phyloP scores from a whole-genome alignment of 2,888 invertebrate species.

The Drosophila neotestacea region DNA sequence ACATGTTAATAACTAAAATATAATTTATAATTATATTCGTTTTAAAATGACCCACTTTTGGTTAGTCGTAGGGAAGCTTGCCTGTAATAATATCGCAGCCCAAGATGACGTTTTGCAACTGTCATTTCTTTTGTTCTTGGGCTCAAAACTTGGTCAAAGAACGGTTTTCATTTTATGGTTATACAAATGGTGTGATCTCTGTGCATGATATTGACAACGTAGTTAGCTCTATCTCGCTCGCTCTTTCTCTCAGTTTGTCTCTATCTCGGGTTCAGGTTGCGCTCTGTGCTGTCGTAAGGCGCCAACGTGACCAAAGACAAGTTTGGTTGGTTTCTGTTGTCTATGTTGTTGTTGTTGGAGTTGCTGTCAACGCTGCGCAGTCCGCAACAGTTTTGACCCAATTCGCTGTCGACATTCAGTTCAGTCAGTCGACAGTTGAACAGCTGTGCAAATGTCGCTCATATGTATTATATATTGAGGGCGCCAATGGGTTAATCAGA shows the following conservation, averaged over 20 bases:
- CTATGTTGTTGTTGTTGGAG: slow-evolving; percentile 26
- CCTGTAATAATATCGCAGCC: slow-evolving; percentile 3
- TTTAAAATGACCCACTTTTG: neutral
- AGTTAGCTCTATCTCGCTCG: slow-evolving; percentile 6
- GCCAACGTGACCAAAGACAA: slow-evolving; percentile 71
- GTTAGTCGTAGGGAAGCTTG: neutral
- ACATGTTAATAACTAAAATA: no score
- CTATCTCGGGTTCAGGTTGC: slow-evolving; percentile 12
- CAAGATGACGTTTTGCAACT: slow-evolving; percentile 28
- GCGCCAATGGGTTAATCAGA: slow-evolving; percentile 46
- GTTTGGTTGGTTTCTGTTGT: slow-evolving; percentile 59
- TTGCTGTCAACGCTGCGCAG: slow-evolving; percentile 31
- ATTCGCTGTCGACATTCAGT: slow-evolving; percentile 56
- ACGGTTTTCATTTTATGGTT: slow-evolving; percentile 45
- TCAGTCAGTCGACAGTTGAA: slow-evolving; percentile 39
- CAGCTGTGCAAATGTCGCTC: slow-evolving; percentile 69
- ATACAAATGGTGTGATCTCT: slow-evolving; percentile 40
- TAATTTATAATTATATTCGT: no score
- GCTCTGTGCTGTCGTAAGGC: slow-evolving; percentile 52
- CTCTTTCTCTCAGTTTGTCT: neutral
- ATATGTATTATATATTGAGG: slow-evolving; percentile 30
- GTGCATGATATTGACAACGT: slow-evolving; percentile 48
- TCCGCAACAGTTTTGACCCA: slow-evolving; percentile 69
- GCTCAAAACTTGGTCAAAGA: slow-evolving; percentile 48
- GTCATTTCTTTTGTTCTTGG: slow-evolving; percentile 36